Percentiles rank a stretch among this genome's conserved stretches.
These are phyloP conservation scores for Callipepla squamata DNA, from an alignment of 2,113 vertebrate species.

Conservation along the genomic window DNA sequence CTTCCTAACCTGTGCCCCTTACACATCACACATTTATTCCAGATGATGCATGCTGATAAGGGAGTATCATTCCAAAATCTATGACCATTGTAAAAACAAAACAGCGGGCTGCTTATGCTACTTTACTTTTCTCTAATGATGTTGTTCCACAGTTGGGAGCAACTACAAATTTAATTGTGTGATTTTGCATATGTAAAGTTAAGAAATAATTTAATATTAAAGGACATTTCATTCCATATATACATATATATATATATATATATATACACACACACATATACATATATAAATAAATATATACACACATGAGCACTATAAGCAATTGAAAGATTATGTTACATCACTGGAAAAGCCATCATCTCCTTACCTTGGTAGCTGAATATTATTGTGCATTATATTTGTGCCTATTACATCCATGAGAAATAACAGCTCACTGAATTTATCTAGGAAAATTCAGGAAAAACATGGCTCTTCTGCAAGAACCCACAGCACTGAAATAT, in stretches of 20 bases:
- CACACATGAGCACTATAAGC: neutral
- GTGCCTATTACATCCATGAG: neutral
- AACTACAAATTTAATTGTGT: neutral
- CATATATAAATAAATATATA: neutral
- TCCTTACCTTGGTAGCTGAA: neutral
- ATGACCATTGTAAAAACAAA: neutral
- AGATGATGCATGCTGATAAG: neutral
- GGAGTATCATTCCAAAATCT: neutral
- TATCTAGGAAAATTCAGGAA: neutral
- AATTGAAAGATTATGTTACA: neutral
- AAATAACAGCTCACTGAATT: neutral
- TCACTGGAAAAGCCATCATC: neutral
- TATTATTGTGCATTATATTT: neutral
- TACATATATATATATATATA: neutral
- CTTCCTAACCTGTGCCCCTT: neutral
- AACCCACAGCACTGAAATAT: neutral
- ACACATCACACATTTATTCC: neutral
- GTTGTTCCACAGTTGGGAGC: neutral
- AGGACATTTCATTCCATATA: neutral
- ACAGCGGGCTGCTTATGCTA: neutral
- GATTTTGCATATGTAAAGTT: neutral
- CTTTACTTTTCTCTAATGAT: neutral
- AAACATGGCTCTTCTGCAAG: neutral
- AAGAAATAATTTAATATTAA: neutral
- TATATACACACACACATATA: neutral